Base-by-base conservation (phyloP, 2,113 vertebrate genomes). In the Crotophaga sulcirostris region DNA sequence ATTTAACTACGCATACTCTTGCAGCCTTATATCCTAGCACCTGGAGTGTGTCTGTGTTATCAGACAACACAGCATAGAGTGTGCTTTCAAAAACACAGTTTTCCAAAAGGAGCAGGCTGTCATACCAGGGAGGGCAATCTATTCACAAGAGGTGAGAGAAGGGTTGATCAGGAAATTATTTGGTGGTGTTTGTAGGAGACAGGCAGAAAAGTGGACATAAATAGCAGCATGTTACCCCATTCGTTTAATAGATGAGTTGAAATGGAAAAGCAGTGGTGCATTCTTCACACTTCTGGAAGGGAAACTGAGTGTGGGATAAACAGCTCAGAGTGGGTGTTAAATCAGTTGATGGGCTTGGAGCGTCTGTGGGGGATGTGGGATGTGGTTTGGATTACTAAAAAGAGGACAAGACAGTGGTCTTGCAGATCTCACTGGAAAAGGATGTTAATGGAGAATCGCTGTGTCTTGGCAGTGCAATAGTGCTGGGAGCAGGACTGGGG, bases 111-210 rank as follows among this genome's bases (percentile, higher is more conserved):
- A 44, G 34, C n/a, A 83, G 49, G 25, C 11, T 67, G 11, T 18
- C 5, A 1, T n/a, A 40, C 29, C 36, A 17, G 40, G 14, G 40
- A 62, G 21, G 52, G 51, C 0, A 7, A 45, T 6, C 25, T 29
- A 31, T 1, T 34, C 60, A 16, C 7, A 23, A 0, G 3, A 36
- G 25, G 29, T 29, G 6, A 8, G 7, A 17, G 63, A 31, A 49
- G 52, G 36, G 23, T 10, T 40, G 16, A 23, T 52, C 14, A 16
- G n/a, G 68, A 25, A 70, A 26, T 16, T 16, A 3, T 34, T 34
- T 55, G 9, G 20, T 33, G 34, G 29, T 14, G 7, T 58, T 82
- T 38, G 28, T 36, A 31, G 66, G 47, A 45, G 66, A 29, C 26
- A 56, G 52, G 52, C 33, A 29, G 40, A 2, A 38, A 59, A 38